A percentile compares a stretch with the other conserved stretches of the same genome.
Conservation (phyloP, 2,888 invertebrate species). For the Brachylomia viminalis region DNA sequence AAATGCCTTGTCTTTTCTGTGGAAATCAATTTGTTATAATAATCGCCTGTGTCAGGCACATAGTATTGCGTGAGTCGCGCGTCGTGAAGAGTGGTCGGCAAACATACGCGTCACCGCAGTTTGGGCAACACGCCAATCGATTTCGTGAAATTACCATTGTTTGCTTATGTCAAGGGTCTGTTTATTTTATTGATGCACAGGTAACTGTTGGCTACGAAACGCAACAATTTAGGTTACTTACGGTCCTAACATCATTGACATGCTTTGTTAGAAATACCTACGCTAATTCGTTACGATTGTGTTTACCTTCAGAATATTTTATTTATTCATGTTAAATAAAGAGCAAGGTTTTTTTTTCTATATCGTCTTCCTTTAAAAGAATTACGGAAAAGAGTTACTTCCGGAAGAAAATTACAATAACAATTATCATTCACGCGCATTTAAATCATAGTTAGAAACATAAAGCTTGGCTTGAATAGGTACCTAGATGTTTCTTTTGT, state of each 20-base stretch:
- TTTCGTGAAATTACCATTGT: constrained; percentile 72
- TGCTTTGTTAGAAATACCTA: neutral
- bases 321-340: neutral
- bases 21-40: constrained; percentile 8
- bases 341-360: neutral
- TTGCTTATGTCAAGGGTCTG: constrained; percentile 70
- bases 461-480: neutral
- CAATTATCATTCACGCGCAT: constrained; percentile 13
- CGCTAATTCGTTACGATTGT: neutral
- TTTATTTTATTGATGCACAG: constrained; percentile 53
- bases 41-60: neutral
- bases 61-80: constrained; percentile 33
- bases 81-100: constrained; percentile 21
- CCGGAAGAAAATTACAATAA: constrained; percentile 12
- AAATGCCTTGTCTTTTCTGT: neutral
- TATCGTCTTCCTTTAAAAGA: neutral
- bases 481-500: constrained; percentile 8
- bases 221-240: constrained; percentile 1
- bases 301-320: neutral
- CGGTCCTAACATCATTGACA: neutral
- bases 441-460: neutral
- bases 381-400: constrained; percentile 7
- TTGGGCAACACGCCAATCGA: constrained; percentile 80
- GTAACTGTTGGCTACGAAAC: constrained; percentile 28
- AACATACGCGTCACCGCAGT: constrained; percentile 40